Percentiles rank a stretch among this genome's conserved stretches.
These are phyloP conservation scores for Poeciliopsis infans DNA, from an alignment of 2,797 vertebrate genomes.

Conservation along the genomic window DNA sequence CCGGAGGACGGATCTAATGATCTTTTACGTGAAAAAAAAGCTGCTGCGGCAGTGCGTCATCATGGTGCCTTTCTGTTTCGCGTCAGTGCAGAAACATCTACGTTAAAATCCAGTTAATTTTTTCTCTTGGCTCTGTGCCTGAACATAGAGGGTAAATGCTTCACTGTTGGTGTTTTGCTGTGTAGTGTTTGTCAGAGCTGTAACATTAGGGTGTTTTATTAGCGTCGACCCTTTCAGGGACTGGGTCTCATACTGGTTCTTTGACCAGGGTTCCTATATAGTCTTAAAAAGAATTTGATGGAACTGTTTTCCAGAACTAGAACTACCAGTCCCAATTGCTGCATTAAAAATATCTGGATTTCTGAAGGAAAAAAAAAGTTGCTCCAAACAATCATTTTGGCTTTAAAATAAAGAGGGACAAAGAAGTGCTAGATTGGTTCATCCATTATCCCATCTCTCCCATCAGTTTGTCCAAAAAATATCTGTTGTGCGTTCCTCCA, in stretches of 20 bases:
- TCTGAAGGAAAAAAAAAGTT: background rate
- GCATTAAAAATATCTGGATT: background rate
- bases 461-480: no score
- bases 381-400: background rate
- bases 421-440: background rate
- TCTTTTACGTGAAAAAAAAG: background rate
- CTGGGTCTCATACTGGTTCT: background rate
- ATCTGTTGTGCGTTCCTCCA: background rate
- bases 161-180: background rate
- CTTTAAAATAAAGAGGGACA: background rate
- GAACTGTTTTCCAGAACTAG: background rate
- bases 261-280: background rate
- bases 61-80: background rate
- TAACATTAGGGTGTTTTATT: background rate
- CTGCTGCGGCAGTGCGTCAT: background rate
- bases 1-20: background rate
- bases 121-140: conserved; percentile 7
- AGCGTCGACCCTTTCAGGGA: background rate
- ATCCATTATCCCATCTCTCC: background rate
- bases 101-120: background rate
- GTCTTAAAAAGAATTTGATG: background rate
- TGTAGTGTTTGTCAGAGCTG: background rate
- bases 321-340: background rate
- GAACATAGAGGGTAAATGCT: background rate
- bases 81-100: background rate